Evolutionary conservation across 2,888 invertebrate species (phyloP), one percentile per base, ranked within the genome.

Genomic region (Agapetus fuscipes): DNA sequence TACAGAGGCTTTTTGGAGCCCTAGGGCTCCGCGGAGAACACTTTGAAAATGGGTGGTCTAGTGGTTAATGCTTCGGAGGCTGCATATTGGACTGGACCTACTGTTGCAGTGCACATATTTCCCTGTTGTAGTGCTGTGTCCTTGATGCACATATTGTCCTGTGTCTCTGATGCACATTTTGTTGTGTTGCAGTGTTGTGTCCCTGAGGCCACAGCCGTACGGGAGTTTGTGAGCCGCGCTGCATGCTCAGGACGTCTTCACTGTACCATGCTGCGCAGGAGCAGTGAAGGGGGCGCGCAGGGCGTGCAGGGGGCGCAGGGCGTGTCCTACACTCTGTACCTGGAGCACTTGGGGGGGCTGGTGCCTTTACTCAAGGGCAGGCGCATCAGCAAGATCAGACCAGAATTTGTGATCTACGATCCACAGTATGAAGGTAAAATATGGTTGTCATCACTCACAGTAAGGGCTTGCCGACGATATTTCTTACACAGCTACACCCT

Each of bases 181-280:
- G n/a, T n/a, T n/a, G n/a, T n/a, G n/a, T n/a, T n/a, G n/a, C n/a
- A 96, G 89, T 95, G 95, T 62, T 93, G 91, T 64, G 88, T 97
- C 51, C 97, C 97, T 29, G 88, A 91, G 59, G 74, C 82, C 11
- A 80, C 80, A 55, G 84, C 86, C 50, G 69, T 97, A 43, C 78
- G 95, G 39, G 86, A 88, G 48, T 96, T 96, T 69, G 95, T 96
- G 24, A 90, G 93, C 30, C 80, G 87, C 35, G 91, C 97, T 10
- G 71, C 78, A 15, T 79, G 80, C 45, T 80, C 81, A 38, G 87
- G 85, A 39, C 80, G 97, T 4, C 74, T 96, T 41, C 94, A 96
- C 66, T 98, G 98, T 68, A 98, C 97, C 37, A 96, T 98, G 87
- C 81, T 96, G 44, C 76, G 94, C 0, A 91, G 94, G 57, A 89